These are phyloP conservation scores for Mionectes olivaceus DNA, from an alignment of 2,797 vertebrate genomes.

Conservation along the genomic window DNA sequence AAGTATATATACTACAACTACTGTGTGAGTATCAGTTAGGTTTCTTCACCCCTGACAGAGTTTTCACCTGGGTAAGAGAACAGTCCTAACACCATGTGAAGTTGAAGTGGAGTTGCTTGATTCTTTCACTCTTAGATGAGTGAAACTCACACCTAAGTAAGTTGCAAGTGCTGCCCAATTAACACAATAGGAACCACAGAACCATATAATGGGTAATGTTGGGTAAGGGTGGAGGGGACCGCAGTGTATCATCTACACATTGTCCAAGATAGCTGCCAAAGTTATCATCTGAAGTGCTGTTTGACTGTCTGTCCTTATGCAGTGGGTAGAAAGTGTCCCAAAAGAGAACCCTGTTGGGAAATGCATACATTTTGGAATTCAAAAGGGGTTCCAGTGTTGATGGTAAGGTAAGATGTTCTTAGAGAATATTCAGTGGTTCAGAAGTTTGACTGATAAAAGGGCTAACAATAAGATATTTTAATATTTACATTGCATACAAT, in stretches of 20 bases:
- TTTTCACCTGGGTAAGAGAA: background rate
- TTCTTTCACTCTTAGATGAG: background rate
- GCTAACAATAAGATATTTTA: background rate
- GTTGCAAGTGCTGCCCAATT: background rate
- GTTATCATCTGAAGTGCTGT: background rate
- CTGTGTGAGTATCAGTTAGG: background rate
- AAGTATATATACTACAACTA: background rate
- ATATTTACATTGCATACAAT: background rate
- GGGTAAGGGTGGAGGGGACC: background rate
- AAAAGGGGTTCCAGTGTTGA: background rate
- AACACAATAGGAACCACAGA: background rate
- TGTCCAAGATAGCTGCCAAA: background rate
- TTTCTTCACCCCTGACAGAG: background rate
- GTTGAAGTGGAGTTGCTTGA: background rate
- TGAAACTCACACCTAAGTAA: fast-evolving
- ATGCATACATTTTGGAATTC: background rate
- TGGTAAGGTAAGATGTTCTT: background rate
- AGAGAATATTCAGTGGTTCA: background rate
- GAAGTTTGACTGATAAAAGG: background rate
- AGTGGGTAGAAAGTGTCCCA: background rate
- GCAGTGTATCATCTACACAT: no score
- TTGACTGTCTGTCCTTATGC: background rate
- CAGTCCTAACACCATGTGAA: background rate
- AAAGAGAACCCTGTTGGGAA: background rate
- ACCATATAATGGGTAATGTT: background rate